Base-by-base conservation (phyloP, 2,888 invertebrate species). In the Oegoconia quadripuncta region DNA sequence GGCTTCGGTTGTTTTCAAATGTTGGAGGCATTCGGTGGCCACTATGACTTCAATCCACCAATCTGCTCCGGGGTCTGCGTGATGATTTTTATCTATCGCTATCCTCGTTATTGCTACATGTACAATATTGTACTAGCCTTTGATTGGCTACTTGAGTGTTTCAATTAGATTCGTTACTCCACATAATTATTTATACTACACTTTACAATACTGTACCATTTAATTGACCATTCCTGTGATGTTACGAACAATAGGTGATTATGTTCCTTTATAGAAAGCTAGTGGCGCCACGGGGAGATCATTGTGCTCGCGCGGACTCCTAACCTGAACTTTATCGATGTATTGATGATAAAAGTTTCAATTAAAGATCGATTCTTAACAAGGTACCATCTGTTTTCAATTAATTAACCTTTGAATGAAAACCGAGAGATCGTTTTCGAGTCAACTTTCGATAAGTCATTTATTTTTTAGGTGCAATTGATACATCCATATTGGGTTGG, bases 311-410 rank as follows among this genome's bases (percentile, higher is more conserved):
- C 55, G 65, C 72, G 66, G 64, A 55, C 58, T 66, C 52, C 50
- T 55, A 62, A 62, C 52, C 33, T 15, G 51, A 52, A 52, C 60
- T 59, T 65, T 72, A 81, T 75, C 72, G 71, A 70, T 62, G 52
- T 52, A 63, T 69, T 56, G n/a, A n/a, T n/a, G n/a, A 68, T 73
- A 72, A 64, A 65, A 64, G 58, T 75, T 80, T 83, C 83, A 82
- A 83, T 84, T 84, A 81, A 70, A 77, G 58, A 76, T 74, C 74
- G 66, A 76, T 76, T 72, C 62, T 46, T 59, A 87, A 87, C 84
- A 79, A 84, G 86, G 71, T 62, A 73, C 74, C 81, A 86, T 84
- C 82, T 84, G 84, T 83, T 77, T 77, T 73, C 76, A 70, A 82
- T 84, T 82, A 81, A 84, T 84, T 82, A 77, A 70, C 56, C 52